These are phyloP conservation scores for Sebastes fasciatus DNA, from an alignment of 2,113 vertebrate species.

Conservation along the genomic window DNA sequence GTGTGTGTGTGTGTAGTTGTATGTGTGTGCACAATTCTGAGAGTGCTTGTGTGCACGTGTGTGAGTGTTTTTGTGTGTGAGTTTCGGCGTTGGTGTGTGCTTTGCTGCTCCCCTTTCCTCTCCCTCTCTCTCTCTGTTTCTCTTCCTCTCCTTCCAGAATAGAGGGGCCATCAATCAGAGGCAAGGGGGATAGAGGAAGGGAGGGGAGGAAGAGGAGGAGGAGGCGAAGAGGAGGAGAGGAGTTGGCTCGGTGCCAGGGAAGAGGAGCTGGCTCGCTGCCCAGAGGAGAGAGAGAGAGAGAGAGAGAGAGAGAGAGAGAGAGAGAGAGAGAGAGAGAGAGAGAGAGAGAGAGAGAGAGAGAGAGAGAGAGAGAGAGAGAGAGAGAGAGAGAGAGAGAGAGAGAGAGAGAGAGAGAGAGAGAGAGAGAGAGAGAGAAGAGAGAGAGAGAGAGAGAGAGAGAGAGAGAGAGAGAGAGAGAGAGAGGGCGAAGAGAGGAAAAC, in stretches of 20 bases:
- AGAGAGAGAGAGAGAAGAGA: slow-evolving; percentile 69
- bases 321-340: slow-evolving; percentile 45
- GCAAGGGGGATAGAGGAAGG: slow-evolving; percentile 69
- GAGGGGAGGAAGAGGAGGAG: slow-evolving; percentile 42
- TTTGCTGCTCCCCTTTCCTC: slow-evolving; percentile 55
- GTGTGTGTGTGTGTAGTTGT: slow-evolving; percentile 12
- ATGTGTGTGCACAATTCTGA: slow-evolving; percentile 16
- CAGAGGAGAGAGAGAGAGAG: slow-evolving; percentile 57
- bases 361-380: slow-evolving; percentile 26
- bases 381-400: slow-evolving; percentile 61
- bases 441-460: slow-evolving; percentile 22
- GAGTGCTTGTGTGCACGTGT: slow-evolving; percentile 6
- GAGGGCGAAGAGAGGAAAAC: slow-evolving; percentile 40
- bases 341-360: slow-evolving; percentile 61
- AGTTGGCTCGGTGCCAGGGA: slow-evolving; percentile 75
- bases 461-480: slow-evolving; percentile 57
- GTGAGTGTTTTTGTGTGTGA: slow-evolving; percentile 44
- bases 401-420: slow-evolving; percentile 26
- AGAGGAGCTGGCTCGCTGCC: slow-evolving; percentile 80
- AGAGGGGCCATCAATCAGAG: slow-evolving; percentile 85
- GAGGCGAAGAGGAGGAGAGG: slow-evolving; percentile 53
- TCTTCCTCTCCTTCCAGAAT: slow-evolving; percentile 80
- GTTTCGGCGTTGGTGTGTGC: slow-evolving; percentile 33
- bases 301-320: slow-evolving; percentile 47
- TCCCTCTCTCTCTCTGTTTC: slow-evolving; percentile 63